Evolutionary conservation across 1,140 invertebrate species (phyloP).

Genomic region (Elymnias hypermnestra): DNA sequence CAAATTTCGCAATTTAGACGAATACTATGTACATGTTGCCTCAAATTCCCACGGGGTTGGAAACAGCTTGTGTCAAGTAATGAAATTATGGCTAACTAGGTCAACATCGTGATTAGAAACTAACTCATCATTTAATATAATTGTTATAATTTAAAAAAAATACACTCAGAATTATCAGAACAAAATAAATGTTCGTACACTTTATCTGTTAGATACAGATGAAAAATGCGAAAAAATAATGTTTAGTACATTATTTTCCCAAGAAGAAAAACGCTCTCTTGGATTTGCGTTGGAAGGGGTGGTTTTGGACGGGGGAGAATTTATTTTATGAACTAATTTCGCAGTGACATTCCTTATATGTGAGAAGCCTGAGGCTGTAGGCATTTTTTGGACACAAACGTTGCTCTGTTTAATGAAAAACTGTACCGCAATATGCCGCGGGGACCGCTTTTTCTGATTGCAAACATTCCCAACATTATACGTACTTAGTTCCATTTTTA

Average conservation of each 20-base stretch:
- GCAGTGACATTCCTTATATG: slow-evolving; percentile 69
- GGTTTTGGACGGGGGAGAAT: slow-evolving; percentile 30
- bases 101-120: too few species aligned
- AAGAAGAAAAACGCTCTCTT: slow-evolving; percentile 22
- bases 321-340: slow-evolving; percentile 74
- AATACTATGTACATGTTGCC: too few species aligned
- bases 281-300: slow-evolving; percentile 25
- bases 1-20: too few species aligned
- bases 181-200: too few species aligned
- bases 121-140: too few species aligned
- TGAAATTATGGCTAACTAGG: too few species aligned
- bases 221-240: not conserved
- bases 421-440: slow-evolving; percentile 59
- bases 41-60: too few species aligned
- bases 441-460: slow-evolving; percentile 64
- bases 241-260: not conserved
- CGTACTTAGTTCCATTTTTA: too few species aligned
- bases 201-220: too few species aligned
- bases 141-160: too few species aligned
- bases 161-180: too few species aligned
- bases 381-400: slow-evolving; percentile 67
- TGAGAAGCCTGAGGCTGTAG: slow-evolving; percentile 50
- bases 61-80: too few species aligned
- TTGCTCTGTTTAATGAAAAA: slow-evolving; percentile 68
- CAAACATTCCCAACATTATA: slow-evolving; percentile 39